Base-by-base conservation (phyloP, 1,140 invertebrate genomes). In the Tenebrio molitor region DNA sequence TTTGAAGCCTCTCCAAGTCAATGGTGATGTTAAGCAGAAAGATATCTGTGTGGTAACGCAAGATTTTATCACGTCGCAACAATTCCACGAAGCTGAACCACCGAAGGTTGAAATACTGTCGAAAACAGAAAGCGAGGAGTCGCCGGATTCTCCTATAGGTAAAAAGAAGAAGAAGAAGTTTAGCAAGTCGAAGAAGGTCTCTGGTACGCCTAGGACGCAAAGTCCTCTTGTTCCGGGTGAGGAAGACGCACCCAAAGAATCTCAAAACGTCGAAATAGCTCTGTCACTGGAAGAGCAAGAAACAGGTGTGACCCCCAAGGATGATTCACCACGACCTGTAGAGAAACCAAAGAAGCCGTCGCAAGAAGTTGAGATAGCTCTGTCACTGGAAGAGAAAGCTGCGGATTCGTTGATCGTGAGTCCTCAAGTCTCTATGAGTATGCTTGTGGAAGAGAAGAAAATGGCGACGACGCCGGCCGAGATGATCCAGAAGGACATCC, bases 341-440 rank as follows among this genome's bases (percentile, higher is more conserved):
- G 14, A 72, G 29, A 72, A 53, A 77, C 3, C 7, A 23, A 46
- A 62, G 50, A 71, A 23, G 58, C 71, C 77, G 25, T 34, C 74
- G 33, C 46, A 73, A 21, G 73, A 74, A 64, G 53, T 74, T 21
- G 73, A 74, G 62, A 76, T 77, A 7, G 14, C 23, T 29, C 63
- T 79, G n/a, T 71, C 78, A 46, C 62, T 84, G 14, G 76, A 81
- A 77, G 82, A 84, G 76, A 82, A 79, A 76, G 75, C 69, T 46
- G 33, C 75, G 15, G 73, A 76, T 42, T 29, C 58, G n/a, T 53
- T 44, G 1, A 64, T 73, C 0, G 66, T 76, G 23, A 74, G 77
- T 21, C 79, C 80, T 16, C 77, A 81, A 74, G 71, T 81, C 34
- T 68, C 75, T 14, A 34, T 80, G 34, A 66, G 70, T 34, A 74